Percentiles rank a stretch among this genome's conserved stretches.
Evolutionary conservation across 2,888 invertebrate genomes (phyloP).

Genomic region (Notocelia uddmanniana): DNA sequence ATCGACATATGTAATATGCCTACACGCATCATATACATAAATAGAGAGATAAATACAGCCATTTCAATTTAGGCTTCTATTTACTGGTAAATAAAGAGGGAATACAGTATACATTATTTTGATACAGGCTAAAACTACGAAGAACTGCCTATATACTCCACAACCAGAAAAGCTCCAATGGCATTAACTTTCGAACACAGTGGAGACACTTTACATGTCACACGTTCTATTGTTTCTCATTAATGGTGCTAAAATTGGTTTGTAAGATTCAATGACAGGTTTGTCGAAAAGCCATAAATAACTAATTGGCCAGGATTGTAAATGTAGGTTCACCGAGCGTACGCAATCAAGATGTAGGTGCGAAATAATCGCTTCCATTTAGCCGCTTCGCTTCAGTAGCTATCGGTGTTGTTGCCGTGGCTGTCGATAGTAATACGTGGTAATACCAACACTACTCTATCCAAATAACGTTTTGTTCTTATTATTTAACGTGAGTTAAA

Average conservation of each 20-base stretch:
- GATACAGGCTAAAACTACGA: no score
- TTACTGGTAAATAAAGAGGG: not conserved
- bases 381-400: constrained; percentile 67
- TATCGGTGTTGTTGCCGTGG: constrained; percentile 64
- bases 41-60: no score
- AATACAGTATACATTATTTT: no score
- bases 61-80: no score
- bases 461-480: constrained; percentile 44
- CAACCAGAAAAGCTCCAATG: not conserved
- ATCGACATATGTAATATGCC: no score
- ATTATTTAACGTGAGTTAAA: constrained; percentile 3
- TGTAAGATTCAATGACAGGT: constrained; percentile 36
- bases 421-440: constrained; percentile 47
- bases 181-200: not conserved
- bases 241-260: not conserved
- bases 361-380: constrained; percentile 59
- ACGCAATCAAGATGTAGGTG: constrained; percentile 60
- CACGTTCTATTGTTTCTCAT: not conserved
- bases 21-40: not conserved
- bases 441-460: constrained; percentile 47
- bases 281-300: constrained; percentile 48
- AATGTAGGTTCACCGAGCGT: constrained; percentile 47
- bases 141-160: not conserved
- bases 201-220: not conserved
- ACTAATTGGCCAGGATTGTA: constrained; percentile 30